Percentiles rank a stretch among this genome's conserved stretches.
Conservation (phyloP, 2,113 vertebrate genomes). For the Petrocephalus microphthalmus region DNA sequence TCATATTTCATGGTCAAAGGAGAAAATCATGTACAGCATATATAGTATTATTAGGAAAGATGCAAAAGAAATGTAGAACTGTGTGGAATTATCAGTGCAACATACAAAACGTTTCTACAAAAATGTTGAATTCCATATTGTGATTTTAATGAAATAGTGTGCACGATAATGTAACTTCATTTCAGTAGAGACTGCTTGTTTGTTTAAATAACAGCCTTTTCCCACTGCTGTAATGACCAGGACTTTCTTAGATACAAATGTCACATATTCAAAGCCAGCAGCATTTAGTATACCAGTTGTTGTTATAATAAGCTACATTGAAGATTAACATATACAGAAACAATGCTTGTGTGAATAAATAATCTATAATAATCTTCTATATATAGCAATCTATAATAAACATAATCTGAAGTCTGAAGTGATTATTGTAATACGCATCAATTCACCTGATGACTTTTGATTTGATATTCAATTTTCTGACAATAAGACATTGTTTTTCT, state of each 20-base stretch:
- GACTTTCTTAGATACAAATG: neutral
- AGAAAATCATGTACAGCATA: neutral
- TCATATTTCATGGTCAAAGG: neutral
- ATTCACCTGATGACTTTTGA: too few species aligned
- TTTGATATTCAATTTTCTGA: neutral
- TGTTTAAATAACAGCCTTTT: neutral
- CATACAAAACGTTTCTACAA: neutral
- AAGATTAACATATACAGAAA: neutral
- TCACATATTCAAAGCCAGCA: neutral
- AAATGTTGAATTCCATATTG: neutral
- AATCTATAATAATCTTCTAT: too few species aligned
- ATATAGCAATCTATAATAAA: too few species aligned
- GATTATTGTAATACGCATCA: neutral
- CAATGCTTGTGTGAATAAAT: neutral
- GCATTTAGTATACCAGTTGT: neutral
- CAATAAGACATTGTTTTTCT: neutral
- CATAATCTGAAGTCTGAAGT: neutral
- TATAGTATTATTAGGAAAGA: neutral
- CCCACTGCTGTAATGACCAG: neutral
- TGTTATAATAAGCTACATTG: slow-evolving; percentile 12
- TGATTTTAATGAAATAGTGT: neutral
- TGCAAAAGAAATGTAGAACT: neutral
- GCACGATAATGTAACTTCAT: neutral
- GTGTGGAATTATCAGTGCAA: neutral
- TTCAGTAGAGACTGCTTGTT: neutral